Evolutionary conservation across 1,140 invertebrate genomes (phyloP), one percentile per base, ranked within the genome.

Genomic region (Caenorhabditis inopinata): DNA sequence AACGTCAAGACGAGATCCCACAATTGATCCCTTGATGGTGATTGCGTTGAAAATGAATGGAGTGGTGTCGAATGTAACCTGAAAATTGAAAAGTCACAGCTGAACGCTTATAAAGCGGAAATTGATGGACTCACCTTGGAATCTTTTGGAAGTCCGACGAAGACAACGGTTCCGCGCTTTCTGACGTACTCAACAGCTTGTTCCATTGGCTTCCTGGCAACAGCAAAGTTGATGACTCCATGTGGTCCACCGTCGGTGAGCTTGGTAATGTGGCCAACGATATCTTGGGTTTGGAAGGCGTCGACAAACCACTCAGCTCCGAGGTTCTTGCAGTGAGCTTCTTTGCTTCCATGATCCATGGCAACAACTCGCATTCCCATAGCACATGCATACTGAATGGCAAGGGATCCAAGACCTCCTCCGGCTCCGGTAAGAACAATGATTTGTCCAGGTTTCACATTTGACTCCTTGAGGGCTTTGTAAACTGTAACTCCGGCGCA

Each of bases 401-500:
- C 76, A n/a, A 84, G 29, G 6, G 76, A 68, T 38, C 83, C 83
- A 9, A 84, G 74, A 21, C 83, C 83, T n/a, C 83, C 83, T n/a
- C 81, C 81, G 21, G 83, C 83, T 38, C 83, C 83, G 38, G 73
- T 77, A 21, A 83, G 79, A 6, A 78, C 82, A 25, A 83, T 47
- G 29, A 75, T 68, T 16, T 83, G 82, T 27, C 81, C 81, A 7
- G 80, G 38, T n/a, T 48, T 29, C 14, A 83, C 78, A 46, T 78
- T 74, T 16, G 80, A 58, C 5, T 83, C 82, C 25, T 73, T 82
- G 0, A 83, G 35, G 3, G 82, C 82, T 14, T 45, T 83, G 76
- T 83, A 83, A 16, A 79, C 77, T n/a, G 82, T 83, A 16, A 83
- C 81, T 11, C 82, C 82, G 18, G 82, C 82, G 25, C 82, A 83